These are phyloP conservation scores for Catamblyrhynchus diadema DNA, from an alignment of 2,797 vertebrate species.

Conservation along the genomic window DNA sequence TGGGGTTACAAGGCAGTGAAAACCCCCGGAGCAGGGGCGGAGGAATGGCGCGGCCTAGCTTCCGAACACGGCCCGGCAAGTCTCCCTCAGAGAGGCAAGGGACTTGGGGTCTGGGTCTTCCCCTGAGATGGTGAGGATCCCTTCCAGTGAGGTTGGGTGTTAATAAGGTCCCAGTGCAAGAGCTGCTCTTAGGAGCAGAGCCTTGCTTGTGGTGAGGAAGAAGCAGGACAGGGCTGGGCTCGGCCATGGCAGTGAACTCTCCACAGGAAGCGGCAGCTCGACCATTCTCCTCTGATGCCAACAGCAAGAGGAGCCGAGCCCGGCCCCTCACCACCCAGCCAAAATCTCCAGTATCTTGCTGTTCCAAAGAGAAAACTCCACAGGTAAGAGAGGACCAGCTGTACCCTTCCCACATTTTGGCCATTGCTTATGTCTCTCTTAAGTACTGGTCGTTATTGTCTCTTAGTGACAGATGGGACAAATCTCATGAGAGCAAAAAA, in stretches of 20 bases:
- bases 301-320: accelerated
- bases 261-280: accelerated
- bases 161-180: background rate
- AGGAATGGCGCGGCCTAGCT: background rate
- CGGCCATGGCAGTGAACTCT: accelerated
- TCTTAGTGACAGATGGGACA: background rate
- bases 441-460: accelerated
- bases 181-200: accelerated
- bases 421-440: background rate
- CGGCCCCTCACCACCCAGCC: accelerated
- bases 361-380: background rate
- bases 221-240: background rate
- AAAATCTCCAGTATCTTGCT: accelerated
- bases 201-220: accelerated
- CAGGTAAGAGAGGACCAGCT: background rate
- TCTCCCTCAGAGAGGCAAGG: background rate
- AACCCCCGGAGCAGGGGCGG: background rate
- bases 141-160: background rate
- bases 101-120: accelerated
- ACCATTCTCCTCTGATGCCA: accelerated
- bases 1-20: background rate
- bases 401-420: background rate
- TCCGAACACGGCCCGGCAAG: accelerated
- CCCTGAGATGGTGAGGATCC: background rate
- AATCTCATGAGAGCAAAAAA: background rate